Base-by-base conservation (phyloP, 30 jellyfish, hydroid and myxozoan species). In the Hydractinia symbiolongicarpus region DNA sequence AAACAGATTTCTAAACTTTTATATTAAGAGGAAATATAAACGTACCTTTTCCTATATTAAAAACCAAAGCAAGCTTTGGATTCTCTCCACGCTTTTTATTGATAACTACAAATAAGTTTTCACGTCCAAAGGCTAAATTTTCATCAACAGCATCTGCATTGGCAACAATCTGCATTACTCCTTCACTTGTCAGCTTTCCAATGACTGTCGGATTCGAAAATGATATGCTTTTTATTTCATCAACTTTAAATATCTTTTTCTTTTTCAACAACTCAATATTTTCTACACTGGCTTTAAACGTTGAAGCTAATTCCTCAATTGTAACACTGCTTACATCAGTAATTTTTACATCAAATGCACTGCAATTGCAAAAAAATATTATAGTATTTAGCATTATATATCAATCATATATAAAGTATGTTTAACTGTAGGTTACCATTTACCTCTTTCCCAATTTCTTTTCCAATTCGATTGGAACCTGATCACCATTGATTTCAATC, bases 81-180 rank as follows among this genome's bases (percentile, higher is more conserved):
- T 74, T 74, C 54, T 74, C 83, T 55, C 83, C 83, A 49, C 72
- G 15, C 62, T 74, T 74, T 55, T 74, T 74, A 58, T 74, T 58
- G 21, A 74, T 74, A 67, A 74, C 66, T 30, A 74, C 70, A 74
- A 74, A 30, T 16, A 74, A 6, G 70, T 51, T 74, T 55, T 50
- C 83, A 8, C 54, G 58, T 7, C 50, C 66, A 50, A 74, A 74
- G 5, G 83, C 15, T 55, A 74, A 58, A 58, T 74, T 74, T 19
- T 74, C 72, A 50, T 74, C 83, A 50, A 49, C 54, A 5, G 68
- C 83, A 11, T 74, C 83, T 30, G 83, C 83, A 51, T 74, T 74
- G 11, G 68, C 83, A 13, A 74, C 61, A 13, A 74, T 54, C 6
- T 74, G 83, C 83, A 74, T 74, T 49, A 50, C 50, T 4, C 83